phyloP scores from a whole-genome alignment of 2,797 vertebrate genomes.

The Coluber constrictor region DNA sequence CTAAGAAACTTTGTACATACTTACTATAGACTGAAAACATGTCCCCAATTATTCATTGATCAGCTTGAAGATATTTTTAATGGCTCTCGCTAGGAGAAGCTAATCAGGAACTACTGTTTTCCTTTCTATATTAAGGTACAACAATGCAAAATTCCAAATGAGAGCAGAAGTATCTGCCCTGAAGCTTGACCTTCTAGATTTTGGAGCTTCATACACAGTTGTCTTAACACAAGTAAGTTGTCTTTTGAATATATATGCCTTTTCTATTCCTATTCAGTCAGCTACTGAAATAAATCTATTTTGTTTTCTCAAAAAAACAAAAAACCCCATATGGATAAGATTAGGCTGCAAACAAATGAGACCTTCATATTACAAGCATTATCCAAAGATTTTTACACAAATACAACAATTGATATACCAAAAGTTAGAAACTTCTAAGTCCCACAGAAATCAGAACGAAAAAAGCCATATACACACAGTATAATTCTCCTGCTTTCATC shows the following conservation, averaged over 20 bases:
- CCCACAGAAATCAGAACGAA: neutral
- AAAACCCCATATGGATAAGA: neutral
- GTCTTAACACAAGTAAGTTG: conserved; percentile 80
- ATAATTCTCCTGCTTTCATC: neutral
- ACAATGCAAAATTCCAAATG: conserved; percentile 61
- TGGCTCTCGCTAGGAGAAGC: conserved; percentile 24
- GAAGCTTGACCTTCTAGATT: conserved; percentile 85
- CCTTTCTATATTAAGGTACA: conserved; percentile 67
- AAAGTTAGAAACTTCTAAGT: neutral
- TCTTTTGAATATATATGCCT: neutral
- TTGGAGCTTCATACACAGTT: conserved; percentile 83
- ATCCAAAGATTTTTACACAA: neutral
- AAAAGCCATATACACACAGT: too few relatives aligned
- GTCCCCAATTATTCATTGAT: neutral
- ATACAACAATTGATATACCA: neutral
- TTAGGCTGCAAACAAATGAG: neutral
- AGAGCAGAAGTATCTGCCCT: conserved; percentile 56
- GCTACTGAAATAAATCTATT: neutral
- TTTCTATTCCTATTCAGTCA: neutral
- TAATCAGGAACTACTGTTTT: conserved; percentile 48
- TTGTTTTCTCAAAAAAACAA: neutral
- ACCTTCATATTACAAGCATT: neutral
- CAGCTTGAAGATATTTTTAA: neutral
- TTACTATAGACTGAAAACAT: neutral
- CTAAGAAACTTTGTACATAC: neutral